These are phyloP conservation scores for Himalopsyche tibetana DNA, from an alignment of 2,888 invertebrate genomes.

Conservation along the genomic window DNA sequence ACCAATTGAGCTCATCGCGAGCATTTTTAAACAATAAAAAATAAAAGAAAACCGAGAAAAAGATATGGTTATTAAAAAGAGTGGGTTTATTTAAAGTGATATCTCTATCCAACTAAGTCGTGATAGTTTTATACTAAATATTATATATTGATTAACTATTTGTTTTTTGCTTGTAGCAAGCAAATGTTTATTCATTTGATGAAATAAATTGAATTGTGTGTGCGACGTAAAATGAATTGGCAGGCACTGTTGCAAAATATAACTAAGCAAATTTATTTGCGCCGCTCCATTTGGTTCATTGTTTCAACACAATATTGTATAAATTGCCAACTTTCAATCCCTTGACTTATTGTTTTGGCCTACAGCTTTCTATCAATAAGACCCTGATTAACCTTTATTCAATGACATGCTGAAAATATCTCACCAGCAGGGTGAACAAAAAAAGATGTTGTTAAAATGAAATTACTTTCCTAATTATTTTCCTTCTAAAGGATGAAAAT, in stretches of 20 bases:
- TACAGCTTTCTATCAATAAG: constrained; percentile 37
- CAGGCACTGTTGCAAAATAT: neutral
- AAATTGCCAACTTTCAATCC: constrained; percentile 34
- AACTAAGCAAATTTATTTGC: neutral
- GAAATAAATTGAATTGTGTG: neutral
- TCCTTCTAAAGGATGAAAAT: too few relatives aligned
- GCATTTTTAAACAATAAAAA: too few relatives aligned
- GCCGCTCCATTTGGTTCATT: constrained; percentile 41
- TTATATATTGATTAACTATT: too few relatives aligned
- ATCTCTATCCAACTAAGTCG: too few relatives aligned
- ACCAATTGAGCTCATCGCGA: too few relatives aligned
- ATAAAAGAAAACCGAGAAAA: too few relatives aligned
- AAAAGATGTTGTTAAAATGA: neutral
- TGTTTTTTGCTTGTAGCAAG: too few relatives aligned
- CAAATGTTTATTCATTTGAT: neutral
- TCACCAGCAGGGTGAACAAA: neutral
- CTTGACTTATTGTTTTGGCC: constrained; percentile 6
- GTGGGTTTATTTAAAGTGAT: too few relatives aligned
- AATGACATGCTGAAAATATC: constrained; percentile 5
- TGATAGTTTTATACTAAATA: too few relatives aligned
- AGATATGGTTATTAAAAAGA: too few relatives aligned
- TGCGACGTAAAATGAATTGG: neutral
- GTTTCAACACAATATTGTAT: constrained; percentile 41
- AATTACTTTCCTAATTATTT: neutral
- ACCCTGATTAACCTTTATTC: constrained; percentile 39